phyloP scores from a whole-genome alignment of 2,888 invertebrate genomes.

The Spicauda simplicius region DNA sequence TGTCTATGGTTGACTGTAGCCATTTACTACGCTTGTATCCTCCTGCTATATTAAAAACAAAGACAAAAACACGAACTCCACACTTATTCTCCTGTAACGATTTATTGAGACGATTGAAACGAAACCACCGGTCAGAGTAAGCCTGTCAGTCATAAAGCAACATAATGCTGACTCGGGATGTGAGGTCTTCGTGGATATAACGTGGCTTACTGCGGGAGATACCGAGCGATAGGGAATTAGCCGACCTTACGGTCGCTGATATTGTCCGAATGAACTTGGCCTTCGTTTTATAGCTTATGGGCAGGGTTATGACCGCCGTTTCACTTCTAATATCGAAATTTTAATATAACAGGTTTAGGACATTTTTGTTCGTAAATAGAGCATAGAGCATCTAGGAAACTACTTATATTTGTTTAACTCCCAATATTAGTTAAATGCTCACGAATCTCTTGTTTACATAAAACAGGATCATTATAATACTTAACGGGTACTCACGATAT shows the following conservation, averaged over 20 bases:
- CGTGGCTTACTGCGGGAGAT: conserved; percentile 1
- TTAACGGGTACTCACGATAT: no score
- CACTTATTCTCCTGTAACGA: background rate
- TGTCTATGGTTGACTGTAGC: no score
- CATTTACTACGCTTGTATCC: no score
- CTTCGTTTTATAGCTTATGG: conserved; percentile 13
- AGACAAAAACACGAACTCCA: background rate
- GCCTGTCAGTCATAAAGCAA: conserved; percentile 29
- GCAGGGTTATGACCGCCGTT: background rate
- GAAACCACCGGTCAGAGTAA: conserved; percentile 10
- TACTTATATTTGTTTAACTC: no score
- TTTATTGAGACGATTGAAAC: conserved; percentile 29
- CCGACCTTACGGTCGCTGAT: conserved; percentile 17
- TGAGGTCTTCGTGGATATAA: background rate
- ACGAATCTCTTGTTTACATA: no score
- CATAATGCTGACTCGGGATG: conserved; percentile 13
- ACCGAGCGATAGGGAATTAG: conserved; percentile 8
- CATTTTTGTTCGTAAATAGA: no score
- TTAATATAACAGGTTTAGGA: no score
- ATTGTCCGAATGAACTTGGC: conserved; percentile 23
- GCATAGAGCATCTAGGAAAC: no score
- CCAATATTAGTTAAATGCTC: no score
- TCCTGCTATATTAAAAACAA: no score
- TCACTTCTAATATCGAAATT: background rate
- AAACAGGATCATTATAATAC: no score